These are phyloP conservation scores for Centruroides sculpturatus DNA, from an alignment of 1,140 invertebrate genomes.

Conservation along the genomic window DNA sequence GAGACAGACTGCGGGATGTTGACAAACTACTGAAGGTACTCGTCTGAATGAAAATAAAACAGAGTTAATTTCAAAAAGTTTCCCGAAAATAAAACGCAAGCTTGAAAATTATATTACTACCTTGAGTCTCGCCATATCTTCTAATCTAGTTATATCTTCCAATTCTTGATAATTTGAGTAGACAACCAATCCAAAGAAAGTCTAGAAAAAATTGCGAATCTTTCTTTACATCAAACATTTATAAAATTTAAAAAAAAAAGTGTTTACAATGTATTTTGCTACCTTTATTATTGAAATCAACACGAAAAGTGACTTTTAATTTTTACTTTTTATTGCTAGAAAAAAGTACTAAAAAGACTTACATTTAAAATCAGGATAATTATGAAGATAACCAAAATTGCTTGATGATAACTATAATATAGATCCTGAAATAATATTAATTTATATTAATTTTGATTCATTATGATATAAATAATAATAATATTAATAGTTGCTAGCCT, in stretches of 20 bases:
- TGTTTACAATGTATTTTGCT: no score
- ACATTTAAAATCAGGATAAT: conserved; percentile 48
- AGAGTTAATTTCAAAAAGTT: no score
- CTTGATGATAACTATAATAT: conserved; percentile 75
- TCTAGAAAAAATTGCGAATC: no score
- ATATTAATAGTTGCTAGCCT: no score
- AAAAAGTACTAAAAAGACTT: conserved; percentile 3
- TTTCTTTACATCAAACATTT: no score
- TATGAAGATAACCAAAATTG: conserved; percentile 68
- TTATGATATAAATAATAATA: no score
- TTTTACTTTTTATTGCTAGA: not conserved
- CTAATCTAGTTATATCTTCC: conserved; percentile 67
- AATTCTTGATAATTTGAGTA: conserved; percentile 80
- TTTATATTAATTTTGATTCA: no score
- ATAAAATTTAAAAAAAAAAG: no score
- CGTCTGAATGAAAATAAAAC: conserved; percentile 11
- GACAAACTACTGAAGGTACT: conserved; percentile 18
- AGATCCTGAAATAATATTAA: conserved; percentile 41
- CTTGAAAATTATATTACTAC: conserved; percentile 37
- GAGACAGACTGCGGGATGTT: conserved; percentile 14
- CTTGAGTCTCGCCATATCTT: conserved; percentile 78
- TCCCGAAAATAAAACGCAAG: no score
- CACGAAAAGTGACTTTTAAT: no score
- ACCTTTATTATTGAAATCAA: no score
- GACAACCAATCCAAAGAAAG: conserved; percentile 70